Base-by-base conservation (phyloP, 2,888 invertebrate genomes). In the Microplitis manilae region DNA sequence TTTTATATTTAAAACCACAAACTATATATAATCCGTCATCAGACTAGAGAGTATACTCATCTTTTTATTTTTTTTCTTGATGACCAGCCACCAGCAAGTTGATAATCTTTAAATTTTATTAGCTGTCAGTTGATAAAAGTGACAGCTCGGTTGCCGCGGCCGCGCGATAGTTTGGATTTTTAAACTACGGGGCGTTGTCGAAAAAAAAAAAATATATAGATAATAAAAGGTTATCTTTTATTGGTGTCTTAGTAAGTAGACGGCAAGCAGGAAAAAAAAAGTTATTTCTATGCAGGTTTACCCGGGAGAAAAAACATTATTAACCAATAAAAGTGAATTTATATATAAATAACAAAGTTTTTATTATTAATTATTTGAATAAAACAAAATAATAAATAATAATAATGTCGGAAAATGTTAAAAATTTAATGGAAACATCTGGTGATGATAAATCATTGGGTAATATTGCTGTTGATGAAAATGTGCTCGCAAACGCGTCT, bases 281-380 rank as follows among this genome's bases (percentile, higher is more conserved):
- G 50, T 50, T 9, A 50, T 13, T 62, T 30, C 59, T 65, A 17
- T 30, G 73, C 67, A 50, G 20, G 61, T 62, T 60, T 67, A 67
- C 73, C 73, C 65, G 73, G 20, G 38, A 72, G 62, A 20, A 69
- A 13, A 75, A 69, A 70, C 74, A 61, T 68, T 50, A 50, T 50
- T 50, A 50, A 50, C 50, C 50, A 50, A 50, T 50, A 50, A 50
- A 50, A 50, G 8, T 13, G 13, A 50, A 50, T 8, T 50, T 13
- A 50, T 50, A 50, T 50, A 73, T 64, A 40, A 73, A 17, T 67
- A 68, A 73, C 13, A 39, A 61, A 50, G 13, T 50, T 2, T 50
- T 2, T 50, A 69, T 50, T 8, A 50, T 8, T 50, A 50, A 50
- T 50, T 50, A 50, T 50, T 50, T 50, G 8, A 13, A 69, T 59